Evolutionary conservation across 2,888 invertebrate species (phyloP).

Genomic region (Sarcophaga caerulescens): DNA sequence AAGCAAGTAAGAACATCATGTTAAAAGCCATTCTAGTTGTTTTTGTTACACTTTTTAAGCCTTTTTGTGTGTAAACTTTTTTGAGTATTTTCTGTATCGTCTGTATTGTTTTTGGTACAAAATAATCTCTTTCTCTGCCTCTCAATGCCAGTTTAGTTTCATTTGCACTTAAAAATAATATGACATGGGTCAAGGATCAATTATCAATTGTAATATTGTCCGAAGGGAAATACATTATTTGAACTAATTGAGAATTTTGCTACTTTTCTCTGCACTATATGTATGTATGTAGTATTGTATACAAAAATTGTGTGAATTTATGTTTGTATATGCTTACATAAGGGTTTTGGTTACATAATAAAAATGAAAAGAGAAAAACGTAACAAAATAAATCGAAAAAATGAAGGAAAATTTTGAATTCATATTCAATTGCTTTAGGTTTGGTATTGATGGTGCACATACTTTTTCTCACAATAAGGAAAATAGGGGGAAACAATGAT

Average conservation of each 20-base stretch:
- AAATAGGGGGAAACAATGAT: no score
- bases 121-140: not conserved
- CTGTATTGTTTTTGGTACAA: not conserved
- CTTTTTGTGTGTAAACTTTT: not conserved
- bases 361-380: no score
- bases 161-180: not conserved
- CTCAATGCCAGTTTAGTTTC: not conserved
- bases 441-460: no score
- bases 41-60: not conserved
- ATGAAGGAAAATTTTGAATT: no score
- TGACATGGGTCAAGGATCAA: no score
- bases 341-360: not conserved
- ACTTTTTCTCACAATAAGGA: no score
- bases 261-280: no score
- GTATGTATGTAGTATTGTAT: no score
- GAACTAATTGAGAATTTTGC: not conserved
- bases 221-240: not conserved
- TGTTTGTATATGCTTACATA: not conserved
- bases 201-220: slow-evolving; percentile 38
- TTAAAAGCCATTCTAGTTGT: not conserved
- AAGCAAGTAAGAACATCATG: not conserved
- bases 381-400: no score
- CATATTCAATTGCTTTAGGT: no score
- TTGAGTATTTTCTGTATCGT: not conserved
- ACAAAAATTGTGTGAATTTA: no score